These are phyloP conservation scores for Linepithema humile DNA, from an alignment of 1,140 invertebrate species.

Conservation along the genomic window DNA sequence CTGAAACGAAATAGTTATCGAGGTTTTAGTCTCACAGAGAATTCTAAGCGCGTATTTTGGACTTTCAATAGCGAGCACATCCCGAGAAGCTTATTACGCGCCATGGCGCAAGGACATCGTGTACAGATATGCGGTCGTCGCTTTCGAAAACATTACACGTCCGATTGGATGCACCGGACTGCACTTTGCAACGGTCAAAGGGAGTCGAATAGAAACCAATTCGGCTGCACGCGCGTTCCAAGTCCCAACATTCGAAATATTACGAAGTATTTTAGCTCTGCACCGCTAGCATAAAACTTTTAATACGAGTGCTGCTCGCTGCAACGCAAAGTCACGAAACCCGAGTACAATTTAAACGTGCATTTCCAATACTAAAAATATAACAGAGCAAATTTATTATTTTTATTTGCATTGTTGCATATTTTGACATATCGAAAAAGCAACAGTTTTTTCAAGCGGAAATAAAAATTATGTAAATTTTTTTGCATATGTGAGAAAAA, in stretches of 20 bases:
- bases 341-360: background rate
- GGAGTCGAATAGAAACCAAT: background rate
- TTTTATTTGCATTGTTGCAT: background rate
- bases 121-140: background rate
- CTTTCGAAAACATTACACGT: constrained; percentile 36
- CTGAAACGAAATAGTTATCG: background rate
- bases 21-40: background rate
- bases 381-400: too few relatives aligned
- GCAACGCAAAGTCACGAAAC: background rate
- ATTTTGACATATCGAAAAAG: background rate
- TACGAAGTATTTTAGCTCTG: background rate
- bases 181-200: constrained; percentile 11
- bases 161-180: background rate
- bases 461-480: too few relatives aligned
- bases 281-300: background rate
- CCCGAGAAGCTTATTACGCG: constrained; percentile 9
- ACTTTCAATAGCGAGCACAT: background rate
- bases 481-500: too few relatives aligned
- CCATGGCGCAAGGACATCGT: background rate
- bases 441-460: background rate
- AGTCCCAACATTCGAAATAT: background rate
- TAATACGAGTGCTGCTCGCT: background rate
- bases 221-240: too few relatives aligned
- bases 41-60: background rate
- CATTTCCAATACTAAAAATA: background rate